Evolutionary conservation across 2,888 invertebrate species (phyloP).

Genomic region (Eumacrocentrus americanus): DNA sequence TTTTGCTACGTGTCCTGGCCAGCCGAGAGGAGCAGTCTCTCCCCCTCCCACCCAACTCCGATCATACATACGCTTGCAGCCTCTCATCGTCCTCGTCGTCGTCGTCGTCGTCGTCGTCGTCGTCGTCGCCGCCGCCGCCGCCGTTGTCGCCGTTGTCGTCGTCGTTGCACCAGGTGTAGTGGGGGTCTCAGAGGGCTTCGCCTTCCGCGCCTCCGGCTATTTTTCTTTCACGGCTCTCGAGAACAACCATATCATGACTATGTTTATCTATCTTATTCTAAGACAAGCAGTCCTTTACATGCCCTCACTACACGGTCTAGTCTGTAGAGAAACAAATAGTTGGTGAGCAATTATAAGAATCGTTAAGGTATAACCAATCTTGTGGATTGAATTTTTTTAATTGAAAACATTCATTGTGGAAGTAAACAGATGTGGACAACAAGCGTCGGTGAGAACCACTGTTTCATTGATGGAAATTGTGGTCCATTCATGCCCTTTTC

Average conservation of each 20-base stretch:
- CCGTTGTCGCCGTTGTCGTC: conserved; percentile 7
- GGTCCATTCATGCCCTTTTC: conserved; percentile 49
- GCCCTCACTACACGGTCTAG: background rate
- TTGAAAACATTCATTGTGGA: too few species aligned
- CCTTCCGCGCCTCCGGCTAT: conserved; percentile 38
- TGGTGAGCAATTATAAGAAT: too few species aligned
- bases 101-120: too few species aligned
- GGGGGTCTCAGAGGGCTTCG: conserved; percentile 33
- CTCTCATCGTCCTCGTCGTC: conserved; percentile 18
- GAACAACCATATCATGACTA: conserved; percentile 6
- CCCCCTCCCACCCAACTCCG: background rate
- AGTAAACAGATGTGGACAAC: too few species aligned
- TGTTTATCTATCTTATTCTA: background rate
- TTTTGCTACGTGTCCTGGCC: conserved; percentile 1
- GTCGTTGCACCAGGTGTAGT: conserved; percentile 28
- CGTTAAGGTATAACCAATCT: too few species aligned
- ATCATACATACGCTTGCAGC: conserved; percentile 18
- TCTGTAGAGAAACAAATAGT: background rate
- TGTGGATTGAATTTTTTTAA: too few species aligned
- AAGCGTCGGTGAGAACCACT: conserved; percentile 54
- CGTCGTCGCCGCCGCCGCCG: too few species aligned
- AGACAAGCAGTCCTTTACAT: background rate
- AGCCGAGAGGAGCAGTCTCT: background rate
- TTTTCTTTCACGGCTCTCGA: conserved; percentile 22
- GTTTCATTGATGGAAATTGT: conserved; percentile 59